Evolutionary conservation across 2,113 vertebrate species (phyloP).

Genomic region (Prunella fulvescens): DNA sequence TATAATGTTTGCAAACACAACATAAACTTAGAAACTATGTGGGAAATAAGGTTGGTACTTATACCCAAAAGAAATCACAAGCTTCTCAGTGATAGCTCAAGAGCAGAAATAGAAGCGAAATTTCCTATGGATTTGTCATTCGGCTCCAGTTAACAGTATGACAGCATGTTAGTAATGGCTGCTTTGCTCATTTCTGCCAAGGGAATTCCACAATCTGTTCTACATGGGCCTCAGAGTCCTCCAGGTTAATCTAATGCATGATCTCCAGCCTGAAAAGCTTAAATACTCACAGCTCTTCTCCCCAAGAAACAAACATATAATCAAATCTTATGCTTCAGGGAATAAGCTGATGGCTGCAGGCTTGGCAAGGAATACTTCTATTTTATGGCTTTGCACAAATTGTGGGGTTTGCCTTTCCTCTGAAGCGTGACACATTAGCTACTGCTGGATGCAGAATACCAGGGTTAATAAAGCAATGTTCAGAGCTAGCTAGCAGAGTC

Average conservation of each 20-base stretch:
- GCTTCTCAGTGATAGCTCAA: not conserved
- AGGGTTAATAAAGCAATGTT: slow-evolving; percentile 5
- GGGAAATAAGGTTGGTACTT: slow-evolving; percentile 19
- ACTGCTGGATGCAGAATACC: slow-evolving; percentile 1
- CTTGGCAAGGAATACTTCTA: not conserved
- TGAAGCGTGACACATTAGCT: not conserved
- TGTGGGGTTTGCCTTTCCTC: slow-evolving; percentile 31
- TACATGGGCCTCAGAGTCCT: slow-evolving; percentile 32
- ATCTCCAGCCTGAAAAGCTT: slow-evolving; percentile 48
- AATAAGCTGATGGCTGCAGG: slow-evolving; percentile 40
- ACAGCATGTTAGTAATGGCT: slow-evolving; percentile 57
- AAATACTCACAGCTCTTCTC: slow-evolving; percentile 43
- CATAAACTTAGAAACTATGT: not conserved
- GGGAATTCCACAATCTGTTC: slow-evolving; percentile 66
- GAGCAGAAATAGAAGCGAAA: slow-evolving; percentile 47
- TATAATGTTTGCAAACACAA: slow-evolving; percentile 23
- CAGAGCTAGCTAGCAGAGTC: not conserved
- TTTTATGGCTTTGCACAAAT: slow-evolving; percentile 36
- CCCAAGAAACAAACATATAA: slow-evolving; percentile 55
- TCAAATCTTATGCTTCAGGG: slow-evolving; percentile 61
- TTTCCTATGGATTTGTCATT: slow-evolving; percentile 48
- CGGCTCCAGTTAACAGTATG: slow-evolving; percentile 28
- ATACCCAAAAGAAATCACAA: slow-evolving; percentile 16
- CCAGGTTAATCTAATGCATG: slow-evolving; percentile 57
- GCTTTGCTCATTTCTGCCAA: slow-evolving; percentile 57